A percentile compares a stretch with the other conserved stretches of the same genome.
These are phyloP conservation scores for Spilogale gracilis DNA, from an alignment of 2,113 vertebrate genomes.

Conservation along the genomic window DNA sequence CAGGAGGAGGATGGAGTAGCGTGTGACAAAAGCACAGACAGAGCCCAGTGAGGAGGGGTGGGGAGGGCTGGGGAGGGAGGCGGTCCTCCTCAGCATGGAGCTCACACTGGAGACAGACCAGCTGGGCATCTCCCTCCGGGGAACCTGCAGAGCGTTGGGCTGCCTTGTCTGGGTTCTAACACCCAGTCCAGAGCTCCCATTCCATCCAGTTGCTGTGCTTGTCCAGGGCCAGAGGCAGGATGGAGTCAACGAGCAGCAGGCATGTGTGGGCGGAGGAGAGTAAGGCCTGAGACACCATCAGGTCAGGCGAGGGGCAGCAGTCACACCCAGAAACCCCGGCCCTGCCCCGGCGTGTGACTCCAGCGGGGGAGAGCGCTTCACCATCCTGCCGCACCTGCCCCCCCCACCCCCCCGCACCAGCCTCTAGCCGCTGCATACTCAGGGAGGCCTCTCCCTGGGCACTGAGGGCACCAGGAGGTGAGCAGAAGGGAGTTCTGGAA, in stretches of 20 bases:
- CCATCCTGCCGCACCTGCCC: background rate
- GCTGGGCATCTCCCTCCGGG: background rate
- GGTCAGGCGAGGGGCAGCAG: no score
- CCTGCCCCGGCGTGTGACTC: fast-evolving
- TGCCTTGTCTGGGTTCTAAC: background rate
- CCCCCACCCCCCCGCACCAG: background rate
- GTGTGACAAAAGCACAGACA: no score
- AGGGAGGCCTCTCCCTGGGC: background rate
- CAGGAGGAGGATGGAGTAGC: background rate
- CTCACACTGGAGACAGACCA: background rate
- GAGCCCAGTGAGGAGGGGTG: fast-evolving
- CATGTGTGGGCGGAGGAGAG: fast-evolving
- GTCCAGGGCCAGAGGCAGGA: background rate
- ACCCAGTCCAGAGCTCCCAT: background rate
- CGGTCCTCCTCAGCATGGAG: fast-evolving
- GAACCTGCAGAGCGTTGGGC: background rate
- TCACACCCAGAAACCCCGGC: background rate
- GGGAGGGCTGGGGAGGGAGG: background rate
- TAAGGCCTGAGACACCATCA: background rate
- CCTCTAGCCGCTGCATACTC: background rate
- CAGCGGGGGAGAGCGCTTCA: fast-evolving
- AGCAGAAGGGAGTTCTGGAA: background rate
- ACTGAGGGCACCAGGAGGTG: fast-evolving
- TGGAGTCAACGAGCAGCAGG: background rate
- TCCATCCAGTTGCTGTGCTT: background rate